Base-by-base conservation (phyloP, 2,888 invertebrate genomes). In the Ceratothoa steindachneri region DNA sequence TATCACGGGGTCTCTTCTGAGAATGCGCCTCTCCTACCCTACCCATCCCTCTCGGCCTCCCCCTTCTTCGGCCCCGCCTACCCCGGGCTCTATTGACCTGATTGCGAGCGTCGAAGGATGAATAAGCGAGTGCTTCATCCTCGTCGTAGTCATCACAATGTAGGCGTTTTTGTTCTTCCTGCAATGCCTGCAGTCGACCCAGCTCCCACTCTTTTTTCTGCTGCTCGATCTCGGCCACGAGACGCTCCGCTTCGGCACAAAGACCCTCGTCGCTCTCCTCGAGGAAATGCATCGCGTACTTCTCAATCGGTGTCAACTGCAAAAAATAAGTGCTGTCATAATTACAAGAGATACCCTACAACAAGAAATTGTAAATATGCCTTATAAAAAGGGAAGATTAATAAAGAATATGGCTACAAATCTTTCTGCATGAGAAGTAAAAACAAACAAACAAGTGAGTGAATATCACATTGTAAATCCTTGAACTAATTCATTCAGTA, bases 231-330 rank as follows among this genome's bases (percentile, higher is more conserved):
- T 93, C 93, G 65, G 91, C 92, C 19, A 95, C 96, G 53, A 91
- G 91, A 15, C 91, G 90, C 51, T 93, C 84, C 82, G 95, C 94
- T 82, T 96, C 95, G 0, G 92, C 92, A 15, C 88, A 86, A 82
- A 88, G 89, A 19, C 91, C 90, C 24, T 90, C 89, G 84, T 93
- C 91, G 72, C 93, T 91, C 81, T 90, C 89, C 85, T 98, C 98
- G 81, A 97, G 91, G 83, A 94, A 91, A 27, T 90, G 89, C 89
- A 98, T 93, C 19, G 98, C 98, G 86, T 97, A 98, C 71, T 92
- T 89, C 86, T 99, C 98, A 77, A 99, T 91, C 0, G 96, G 94
- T 41, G 92, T 91, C 79, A 98, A 86, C 97, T 98, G 86, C 64
- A 84, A 66, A 71, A 60, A 30, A 72, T 64, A 51, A n/a, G n/a